These are phyloP conservation scores for Eublepharis macularius DNA, from an alignment of 2,113 vertebrate species.

Conservation along the genomic window DNA sequence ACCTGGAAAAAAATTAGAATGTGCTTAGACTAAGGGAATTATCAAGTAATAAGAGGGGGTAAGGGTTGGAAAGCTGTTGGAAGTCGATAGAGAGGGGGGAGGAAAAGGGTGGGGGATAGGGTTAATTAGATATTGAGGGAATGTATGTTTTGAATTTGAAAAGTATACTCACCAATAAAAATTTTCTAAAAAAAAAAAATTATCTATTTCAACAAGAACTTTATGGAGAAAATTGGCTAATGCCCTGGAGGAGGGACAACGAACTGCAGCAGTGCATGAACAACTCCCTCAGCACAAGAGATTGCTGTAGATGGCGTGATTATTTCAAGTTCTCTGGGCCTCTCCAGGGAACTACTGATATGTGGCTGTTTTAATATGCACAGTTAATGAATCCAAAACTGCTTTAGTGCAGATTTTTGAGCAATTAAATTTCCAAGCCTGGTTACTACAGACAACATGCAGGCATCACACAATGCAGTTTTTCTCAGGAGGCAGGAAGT, in stretches of 20 bases:
- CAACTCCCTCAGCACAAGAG: background rate
- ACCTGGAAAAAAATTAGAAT: no score
- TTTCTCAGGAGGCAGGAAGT: background rate
- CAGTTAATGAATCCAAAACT: background rate
- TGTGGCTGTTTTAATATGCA: background rate
- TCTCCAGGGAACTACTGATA: background rate
- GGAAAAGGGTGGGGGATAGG: no score
- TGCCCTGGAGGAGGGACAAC: background rate
- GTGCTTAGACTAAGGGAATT: no score
- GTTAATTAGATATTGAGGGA: no score
- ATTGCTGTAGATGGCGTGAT: background rate
- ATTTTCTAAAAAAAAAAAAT: no score
- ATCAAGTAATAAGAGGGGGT: no score
- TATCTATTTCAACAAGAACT: background rate
- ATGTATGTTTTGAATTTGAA: no score
- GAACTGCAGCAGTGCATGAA: background rate
- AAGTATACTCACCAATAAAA: no score
- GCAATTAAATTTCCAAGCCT: background rate
- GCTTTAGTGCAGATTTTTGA: background rate
- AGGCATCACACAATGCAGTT: background rate
- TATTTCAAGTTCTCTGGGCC: background rate
- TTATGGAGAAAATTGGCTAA: rapidly evolving
- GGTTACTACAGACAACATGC: background rate
- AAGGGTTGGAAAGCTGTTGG: no score
- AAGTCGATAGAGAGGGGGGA: no score